Percentiles rank a stretch among this genome's conserved stretches.
Evolutionary conservation across 2,888 invertebrate genomes (phyloP).

Genomic region (Trissolcus brochymenae): DNA sequence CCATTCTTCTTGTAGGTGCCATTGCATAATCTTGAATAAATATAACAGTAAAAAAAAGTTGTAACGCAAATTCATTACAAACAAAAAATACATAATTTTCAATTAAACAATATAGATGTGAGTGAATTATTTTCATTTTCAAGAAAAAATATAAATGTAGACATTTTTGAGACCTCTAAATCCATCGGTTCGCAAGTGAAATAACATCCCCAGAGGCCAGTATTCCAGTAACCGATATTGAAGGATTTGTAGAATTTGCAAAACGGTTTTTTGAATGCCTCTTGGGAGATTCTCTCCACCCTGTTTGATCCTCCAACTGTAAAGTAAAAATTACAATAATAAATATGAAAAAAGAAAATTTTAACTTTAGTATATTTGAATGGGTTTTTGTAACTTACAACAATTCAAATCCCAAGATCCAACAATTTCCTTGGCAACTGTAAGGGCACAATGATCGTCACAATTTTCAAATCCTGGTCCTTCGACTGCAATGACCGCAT

Average conservation of each 20-base stretch:
- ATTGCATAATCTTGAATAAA: constrained; percentile 65
- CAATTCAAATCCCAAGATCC: constrained; percentile 75
- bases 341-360: neutral
- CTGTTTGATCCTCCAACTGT: constrained; percentile 69
- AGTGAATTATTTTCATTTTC: no score
- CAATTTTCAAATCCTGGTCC: constrained; percentile 74
- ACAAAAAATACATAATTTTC: no score
- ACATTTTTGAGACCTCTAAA: constrained; percentile 39
- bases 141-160: no score
- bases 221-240: constrained; percentile 75
- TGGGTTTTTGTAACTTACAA: constrained; percentile 3
- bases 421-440: constrained; percentile 73
- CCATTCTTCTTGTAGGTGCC: constrained; percentile 74
- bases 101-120: no score
- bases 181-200: constrained; percentile 71
- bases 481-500: constrained; percentile 77
- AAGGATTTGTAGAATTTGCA: constrained; percentile 77
- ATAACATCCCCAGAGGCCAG: constrained; percentile 78
- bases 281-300: constrained; percentile 67
- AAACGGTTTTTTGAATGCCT: constrained; percentile 63
- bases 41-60: neutral
- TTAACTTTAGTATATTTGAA: neutral
- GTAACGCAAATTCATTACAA: no score
- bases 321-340: neutral
- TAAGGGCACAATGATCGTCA: constrained; percentile 72